A percentile compares a stretch with the other conserved stretches of the same genome.
These are phyloP conservation scores for Sminthopsis crassicaudata DNA, from an alignment of 2,113 vertebrate genomes.

Conservation along the genomic window DNA sequence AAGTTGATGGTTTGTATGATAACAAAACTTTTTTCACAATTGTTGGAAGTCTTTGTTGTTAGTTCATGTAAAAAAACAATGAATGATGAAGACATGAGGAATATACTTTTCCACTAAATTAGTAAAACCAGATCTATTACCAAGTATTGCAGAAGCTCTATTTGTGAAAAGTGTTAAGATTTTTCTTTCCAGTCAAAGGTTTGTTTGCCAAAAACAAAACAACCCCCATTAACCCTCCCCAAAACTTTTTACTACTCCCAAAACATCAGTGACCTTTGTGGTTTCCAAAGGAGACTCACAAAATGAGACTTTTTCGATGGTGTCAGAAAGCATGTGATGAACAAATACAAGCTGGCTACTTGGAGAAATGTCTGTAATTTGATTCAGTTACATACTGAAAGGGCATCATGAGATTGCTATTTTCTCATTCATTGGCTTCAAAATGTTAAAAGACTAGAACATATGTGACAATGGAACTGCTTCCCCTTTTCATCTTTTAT, in stretches of 20 bases:
- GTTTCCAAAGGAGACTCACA: background rate
- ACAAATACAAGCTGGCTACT: background rate
- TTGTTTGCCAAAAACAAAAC: background rate
- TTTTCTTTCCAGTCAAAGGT: background rate
- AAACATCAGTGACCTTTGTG: background rate
- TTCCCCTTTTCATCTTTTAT: background rate
- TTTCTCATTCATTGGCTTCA: background rate
- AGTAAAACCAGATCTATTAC: background rate
- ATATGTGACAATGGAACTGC: background rate
- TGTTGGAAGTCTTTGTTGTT: background rate
- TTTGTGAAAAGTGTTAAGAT: background rate
- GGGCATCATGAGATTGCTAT: background rate
- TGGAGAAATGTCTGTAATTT: background rate
- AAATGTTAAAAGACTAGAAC: background rate
- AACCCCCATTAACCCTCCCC: too few species aligned
- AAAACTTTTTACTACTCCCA: background rate
- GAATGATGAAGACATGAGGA: background rate
- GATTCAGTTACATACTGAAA: background rate
- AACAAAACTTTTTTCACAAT: background rate
- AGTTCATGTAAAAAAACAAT: background rate
- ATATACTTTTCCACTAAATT: background rate
- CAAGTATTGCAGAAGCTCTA: background rate
- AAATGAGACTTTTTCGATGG: background rate
- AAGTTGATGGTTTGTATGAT: background rate
- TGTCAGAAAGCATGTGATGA: background rate